Evolutionary conservation across 2,888 invertebrate genomes (phyloP).

Genomic region (Acronicta psi): DNA sequence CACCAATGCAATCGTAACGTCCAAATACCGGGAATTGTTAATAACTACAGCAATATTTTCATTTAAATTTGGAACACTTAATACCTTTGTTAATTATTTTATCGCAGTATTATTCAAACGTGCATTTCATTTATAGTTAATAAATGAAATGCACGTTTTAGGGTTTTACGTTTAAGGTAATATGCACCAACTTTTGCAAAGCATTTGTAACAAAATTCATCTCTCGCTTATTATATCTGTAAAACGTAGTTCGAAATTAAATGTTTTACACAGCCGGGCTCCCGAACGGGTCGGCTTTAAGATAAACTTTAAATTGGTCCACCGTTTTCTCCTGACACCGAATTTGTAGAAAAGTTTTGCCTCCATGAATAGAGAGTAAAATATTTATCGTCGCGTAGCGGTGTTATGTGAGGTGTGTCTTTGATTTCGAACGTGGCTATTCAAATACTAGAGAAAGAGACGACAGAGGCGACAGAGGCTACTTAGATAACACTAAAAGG

Average conservation of each 20-base stretch:
- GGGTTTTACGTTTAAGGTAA: no score
- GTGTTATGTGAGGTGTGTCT: slow-evolving; percentile 4
- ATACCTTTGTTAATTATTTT: slow-evolving; percentile 21
- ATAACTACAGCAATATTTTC: background rate
- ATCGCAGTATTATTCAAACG: slow-evolving; percentile 6
- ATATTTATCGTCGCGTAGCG: slow-evolving; percentile 15
- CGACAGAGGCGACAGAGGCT: background rate
- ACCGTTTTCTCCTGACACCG: slow-evolving; percentile 54
- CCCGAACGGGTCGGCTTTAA: slow-evolving; percentile 44
- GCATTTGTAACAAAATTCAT: slow-evolving; percentile 40
- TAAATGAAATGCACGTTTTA: no score
- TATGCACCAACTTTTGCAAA: slow-evolving; percentile 32
- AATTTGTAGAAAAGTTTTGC: slow-evolving; percentile 41
- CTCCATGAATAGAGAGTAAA: slow-evolving; percentile 33
- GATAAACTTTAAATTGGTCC: slow-evolving; percentile 70
- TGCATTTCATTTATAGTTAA: slow-evolving; percentile 21
- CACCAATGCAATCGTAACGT: background rate
- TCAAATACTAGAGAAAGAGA: background rate
- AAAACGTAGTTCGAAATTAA: slow-evolving; percentile 43
- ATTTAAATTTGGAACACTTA: slow-evolving; percentile 3
- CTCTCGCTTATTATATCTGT: slow-evolving; percentile 34
- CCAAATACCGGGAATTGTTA: background rate
- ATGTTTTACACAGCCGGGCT: slow-evolving; percentile 46
- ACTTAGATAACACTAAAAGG: background rate
- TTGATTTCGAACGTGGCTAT: slow-evolving; percentile 7